Evolutionary conservation across 2,888 invertebrate genomes (phyloP), one percentile per base, ranked within the genome.

Genomic region (Plutella xylostella): DNA sequence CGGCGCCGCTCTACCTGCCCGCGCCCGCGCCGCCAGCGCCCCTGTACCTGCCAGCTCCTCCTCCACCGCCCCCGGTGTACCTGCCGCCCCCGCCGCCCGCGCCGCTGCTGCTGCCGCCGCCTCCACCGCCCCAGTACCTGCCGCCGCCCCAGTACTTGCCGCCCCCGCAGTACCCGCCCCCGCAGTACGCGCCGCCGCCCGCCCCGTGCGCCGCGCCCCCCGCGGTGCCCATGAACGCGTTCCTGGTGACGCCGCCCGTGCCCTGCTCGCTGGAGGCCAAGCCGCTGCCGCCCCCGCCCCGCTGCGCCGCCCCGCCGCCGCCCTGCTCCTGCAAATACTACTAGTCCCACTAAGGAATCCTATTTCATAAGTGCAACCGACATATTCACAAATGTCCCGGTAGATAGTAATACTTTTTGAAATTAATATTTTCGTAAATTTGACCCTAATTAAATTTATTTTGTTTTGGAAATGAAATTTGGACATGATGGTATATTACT

Each of bases 201-300:
- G 60, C 67, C 0, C 6, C 12, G 15, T 34, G 34, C 20, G 20
- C 28, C 12, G 20, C 14, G 21, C 39, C 33, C 2, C 25, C 45
- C 4, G 55, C 59, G 3, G 50, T 73, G 1, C 73, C 80, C 0
- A 78, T 82, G 78, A 72, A 65, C 19, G 77, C 79, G 0, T 82
- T 60, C 50, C 65, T 78, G 65, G 62, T 80, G 1, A 58, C 72
- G 6, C 60, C 77, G 22, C 77, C 79, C 4, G 65, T 79, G 1
- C 79, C 82, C 0, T 63, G 75, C 4, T 61, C 71, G 2, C 54
- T 82, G 43, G 78, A 80, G 49, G 71, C 79, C 1, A 79, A 77
- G 39, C 75, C 74, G 0, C 48, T 75, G 9, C 55, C 54, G 15
- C 51, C 55, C 9, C 57, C 43, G 14, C 43, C 30, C 2, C 28